These are phyloP conservation scores for Apteryx owenii DNA, from an alignment of 2,113 vertebrate species.

Conservation along the genomic window DNA sequence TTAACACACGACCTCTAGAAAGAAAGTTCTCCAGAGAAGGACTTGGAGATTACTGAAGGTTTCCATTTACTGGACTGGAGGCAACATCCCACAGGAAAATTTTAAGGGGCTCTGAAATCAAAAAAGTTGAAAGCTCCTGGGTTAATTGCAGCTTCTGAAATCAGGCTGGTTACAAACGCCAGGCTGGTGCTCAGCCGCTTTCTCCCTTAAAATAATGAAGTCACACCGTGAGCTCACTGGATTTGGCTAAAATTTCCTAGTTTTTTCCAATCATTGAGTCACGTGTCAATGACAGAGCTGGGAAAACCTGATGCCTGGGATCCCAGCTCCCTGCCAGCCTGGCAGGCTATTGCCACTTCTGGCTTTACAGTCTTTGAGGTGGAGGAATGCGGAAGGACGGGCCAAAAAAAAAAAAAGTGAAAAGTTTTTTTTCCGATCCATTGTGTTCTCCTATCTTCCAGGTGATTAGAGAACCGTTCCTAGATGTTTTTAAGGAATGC, in stretches of 20 bases:
- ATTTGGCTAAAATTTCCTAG: not conserved
- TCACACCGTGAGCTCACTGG: not conserved
- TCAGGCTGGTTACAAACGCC: not conserved
- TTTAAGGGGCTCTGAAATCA: not conserved
- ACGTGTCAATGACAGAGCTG: not conserved
- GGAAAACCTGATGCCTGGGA: not conserved
- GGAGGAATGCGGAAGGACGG: not conserved
- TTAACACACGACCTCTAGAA: not conserved
- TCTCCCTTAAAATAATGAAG: not conserved
- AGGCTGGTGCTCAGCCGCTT: not conserved
- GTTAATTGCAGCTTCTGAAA: not conserved
- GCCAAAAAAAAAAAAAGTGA: rapidly evolving
- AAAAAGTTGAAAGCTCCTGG: not conserved
- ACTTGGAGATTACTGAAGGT: not conserved
- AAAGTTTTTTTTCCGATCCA: not conserved
- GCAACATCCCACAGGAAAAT: rapidly evolving
- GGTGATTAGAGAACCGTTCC: not conserved
- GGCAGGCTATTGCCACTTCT: not conserved
- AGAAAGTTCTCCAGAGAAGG: not conserved
- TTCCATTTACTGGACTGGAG: not conserved
- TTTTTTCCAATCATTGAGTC: not conserved
- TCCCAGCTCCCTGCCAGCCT: not conserved
- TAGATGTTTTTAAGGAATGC: not conserved
- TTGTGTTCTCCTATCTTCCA: not conserved
- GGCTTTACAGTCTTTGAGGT: not conserved